Evolutionary conservation across 23 tunicate species (phyloP).

Genomic region (Trididemnum miniatum): DNA sequence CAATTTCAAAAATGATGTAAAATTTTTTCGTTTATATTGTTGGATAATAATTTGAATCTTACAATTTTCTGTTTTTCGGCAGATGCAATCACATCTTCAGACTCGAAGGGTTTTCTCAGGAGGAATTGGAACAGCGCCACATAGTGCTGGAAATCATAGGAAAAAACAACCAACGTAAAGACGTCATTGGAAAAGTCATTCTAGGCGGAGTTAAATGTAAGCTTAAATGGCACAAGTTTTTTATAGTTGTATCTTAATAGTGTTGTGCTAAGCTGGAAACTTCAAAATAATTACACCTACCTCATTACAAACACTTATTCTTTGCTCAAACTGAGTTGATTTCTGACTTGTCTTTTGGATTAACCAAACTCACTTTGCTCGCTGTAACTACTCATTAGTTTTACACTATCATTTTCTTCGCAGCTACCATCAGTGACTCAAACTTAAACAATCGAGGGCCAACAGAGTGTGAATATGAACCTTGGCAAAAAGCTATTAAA

Average conservation of each 20-base stretch:
- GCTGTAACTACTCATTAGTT: too few relatives aligned
- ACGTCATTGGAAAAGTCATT: conserved; percentile 17
- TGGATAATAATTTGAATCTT: too few relatives aligned
- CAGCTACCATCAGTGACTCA: neutral
- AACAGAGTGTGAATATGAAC: neutral
- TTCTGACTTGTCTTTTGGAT: too few relatives aligned
- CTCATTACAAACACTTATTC: too few relatives aligned
- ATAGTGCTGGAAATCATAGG: conserved; percentile 9
- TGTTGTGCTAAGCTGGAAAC: too few relatives aligned
- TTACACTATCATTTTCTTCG: neutral
- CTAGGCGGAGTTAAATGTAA: conserved; percentile 13
- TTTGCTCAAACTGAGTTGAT: too few relatives aligned
- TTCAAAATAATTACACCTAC: too few relatives aligned
- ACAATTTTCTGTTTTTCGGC: too few relatives aligned
- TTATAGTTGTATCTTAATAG: too few relatives aligned
- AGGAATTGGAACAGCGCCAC: conserved; percentile 1
- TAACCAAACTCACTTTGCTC: too few relatives aligned
- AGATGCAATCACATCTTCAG: conserved; percentile 8
- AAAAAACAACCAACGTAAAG: conserved; percentile 20
- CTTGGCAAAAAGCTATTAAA: conserved; percentile 17
- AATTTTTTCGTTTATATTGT: too few relatives aligned
- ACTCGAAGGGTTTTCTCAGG: neutral
- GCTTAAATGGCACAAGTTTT: neutral
- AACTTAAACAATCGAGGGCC: conserved; percentile 7
- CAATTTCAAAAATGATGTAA: too few relatives aligned